A percentile compares a stretch with the other conserved stretches of the same genome.
These are phyloP conservation scores for Drosophila gunungcola DNA, from an alignment of 1,140 invertebrate genomes.

Conservation along the genomic window DNA sequence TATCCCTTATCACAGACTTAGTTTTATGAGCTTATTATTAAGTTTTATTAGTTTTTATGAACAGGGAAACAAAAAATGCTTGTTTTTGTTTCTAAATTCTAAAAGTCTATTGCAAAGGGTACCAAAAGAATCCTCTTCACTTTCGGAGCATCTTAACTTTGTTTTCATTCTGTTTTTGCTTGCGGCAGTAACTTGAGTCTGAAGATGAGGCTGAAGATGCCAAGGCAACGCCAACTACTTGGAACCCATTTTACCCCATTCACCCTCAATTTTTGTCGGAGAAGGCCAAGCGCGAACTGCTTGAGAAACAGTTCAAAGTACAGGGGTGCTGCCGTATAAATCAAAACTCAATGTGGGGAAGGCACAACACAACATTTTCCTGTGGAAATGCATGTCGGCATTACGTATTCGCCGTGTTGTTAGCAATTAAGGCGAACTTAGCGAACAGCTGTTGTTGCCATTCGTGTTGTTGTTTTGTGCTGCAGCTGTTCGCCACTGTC, in stretches of 20 bases:
- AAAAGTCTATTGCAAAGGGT: background rate
- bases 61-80: too few species aligned
- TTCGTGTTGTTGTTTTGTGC: constrained; percentile 50
- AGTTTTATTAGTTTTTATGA: background rate
- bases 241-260: constrained; percentile 9
- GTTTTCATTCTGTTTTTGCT: constrained; percentile 42
- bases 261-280: constrained; percentile 2
- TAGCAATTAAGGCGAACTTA: constrained; percentile 64
- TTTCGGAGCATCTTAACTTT: constrained; percentile 3
- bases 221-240: constrained; percentile 49
- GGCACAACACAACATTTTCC: constrained; percentile 13
- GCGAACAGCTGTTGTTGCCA: constrained; percentile 55
- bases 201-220: constrained; percentile 35
- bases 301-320: constrained; percentile 59
- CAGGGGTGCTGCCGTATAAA: constrained; percentile 45
- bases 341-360: constrained; percentile 43
- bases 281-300: constrained; percentile 60
- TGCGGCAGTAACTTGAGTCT: constrained; percentile 46
- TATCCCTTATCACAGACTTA: too few species aligned
- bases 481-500: constrained; percentile 59
- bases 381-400: constrained; percentile 35
- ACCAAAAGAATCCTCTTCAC: background rate
- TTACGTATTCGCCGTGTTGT: constrained; percentile 53
- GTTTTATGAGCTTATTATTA: background rate
- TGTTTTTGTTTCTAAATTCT: background rate